Evolutionary conservation across 2,113 vertebrate genomes (phyloP), one percentile per base, ranked within the genome.

Genomic region (Choloepus hoffmanni): DNA sequence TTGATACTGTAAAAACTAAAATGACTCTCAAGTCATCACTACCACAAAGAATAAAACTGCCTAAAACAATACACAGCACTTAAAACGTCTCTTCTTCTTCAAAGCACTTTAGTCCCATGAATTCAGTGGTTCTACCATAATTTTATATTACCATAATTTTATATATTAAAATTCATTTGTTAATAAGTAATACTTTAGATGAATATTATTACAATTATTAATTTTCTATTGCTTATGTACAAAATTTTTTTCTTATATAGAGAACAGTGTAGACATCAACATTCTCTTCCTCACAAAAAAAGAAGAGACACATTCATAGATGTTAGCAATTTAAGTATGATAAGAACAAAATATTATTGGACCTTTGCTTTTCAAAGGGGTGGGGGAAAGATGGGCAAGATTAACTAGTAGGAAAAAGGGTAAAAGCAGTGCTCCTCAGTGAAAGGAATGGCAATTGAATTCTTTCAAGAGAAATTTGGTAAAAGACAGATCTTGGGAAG

Each of bases 271-370:
- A 91, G 50, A 67, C 30, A 94, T 50, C 76, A 84, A 86, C 48
- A 92, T 70, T 83, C 14, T 15, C 14, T 70, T 70, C 33, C 48
- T 92, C 62, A 48, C 40, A 92, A 62, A 78, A 68, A 90, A 95
- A 88, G 18, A 93, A 73, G 70, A 72, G 72, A 67, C 58, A 76
- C 4, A 48, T 48, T 60, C 68, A 92, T 68, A 96, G 82, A 87
- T 62, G 86, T 60, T 67, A 95, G 28, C n/a, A 91, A 96, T 85
- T 96, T 78, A 86, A 88, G 26, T 36, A 65, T 43, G 15, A 96
- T 33, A 92, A 93, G 74, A 86, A 28, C 30, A 78, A 97, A 97
- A 95, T 33, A n/a, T 43, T 88, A 82, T 23, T 67, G 36, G 7
- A 58, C 33, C 76, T 70, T 86, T 23, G 40, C 7, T 97, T 90